These are phyloP conservation scores for Phenganax marumi DNA, from an alignment of 92 coral and sea anemone species.

Conservation along the genomic window DNA sequence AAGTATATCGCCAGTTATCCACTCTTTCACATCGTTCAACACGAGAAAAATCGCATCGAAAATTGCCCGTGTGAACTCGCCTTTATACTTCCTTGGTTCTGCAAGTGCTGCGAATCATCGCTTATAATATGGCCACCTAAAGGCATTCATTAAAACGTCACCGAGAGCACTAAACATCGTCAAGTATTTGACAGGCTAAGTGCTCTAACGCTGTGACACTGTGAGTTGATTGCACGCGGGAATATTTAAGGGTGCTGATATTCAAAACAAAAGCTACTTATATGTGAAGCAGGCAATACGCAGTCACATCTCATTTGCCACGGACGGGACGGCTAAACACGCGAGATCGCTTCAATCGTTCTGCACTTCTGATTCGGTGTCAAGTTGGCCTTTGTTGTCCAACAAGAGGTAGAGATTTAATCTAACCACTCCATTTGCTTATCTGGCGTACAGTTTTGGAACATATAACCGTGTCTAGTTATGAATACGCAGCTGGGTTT, in stretches of 20 bases:
- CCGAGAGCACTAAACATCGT: neutral
- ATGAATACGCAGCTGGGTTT: neutral
- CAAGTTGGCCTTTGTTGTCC: neutral
- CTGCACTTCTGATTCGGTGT: neutral
- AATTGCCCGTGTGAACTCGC: too few species aligned
- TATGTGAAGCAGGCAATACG: neutral
- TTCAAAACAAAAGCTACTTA: neutral
- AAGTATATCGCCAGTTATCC: too few species aligned
- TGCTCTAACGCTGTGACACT: neutral
- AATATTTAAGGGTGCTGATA: neutral
- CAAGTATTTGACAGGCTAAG: conserved; percentile 1
- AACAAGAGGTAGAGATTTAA: neutral
- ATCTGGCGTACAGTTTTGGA: neutral
- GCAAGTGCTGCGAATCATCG: neutral
- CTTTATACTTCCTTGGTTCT: too few species aligned
- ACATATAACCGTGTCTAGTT: neutral
- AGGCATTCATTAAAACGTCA: neutral
- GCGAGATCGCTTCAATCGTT: neutral
- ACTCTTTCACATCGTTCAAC: too few species aligned
- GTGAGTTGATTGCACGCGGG: neutral
- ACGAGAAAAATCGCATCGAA: too few species aligned
- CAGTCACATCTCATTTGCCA: conserved; percentile 19
- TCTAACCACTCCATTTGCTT: neutral
- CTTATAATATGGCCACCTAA: neutral
- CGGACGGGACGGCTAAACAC: neutral